Base-by-base conservation (phyloP, 2,113 vertebrate species). In the Ailurus styani region DNA sequence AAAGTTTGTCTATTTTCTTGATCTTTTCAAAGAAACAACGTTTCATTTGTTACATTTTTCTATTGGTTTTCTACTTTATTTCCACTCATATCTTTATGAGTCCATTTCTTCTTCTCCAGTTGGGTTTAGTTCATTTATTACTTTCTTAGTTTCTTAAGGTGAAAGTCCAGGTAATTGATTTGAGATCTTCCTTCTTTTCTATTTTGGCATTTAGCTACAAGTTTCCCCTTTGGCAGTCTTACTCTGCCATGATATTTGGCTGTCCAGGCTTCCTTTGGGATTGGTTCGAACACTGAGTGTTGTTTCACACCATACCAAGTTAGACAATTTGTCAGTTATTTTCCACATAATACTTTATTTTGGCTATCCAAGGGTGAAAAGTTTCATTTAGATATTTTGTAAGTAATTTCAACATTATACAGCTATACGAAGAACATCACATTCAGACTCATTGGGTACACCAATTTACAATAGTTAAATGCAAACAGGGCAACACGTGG, bases 331-430 rank as follows among this genome's bases (percentile, higher is more conserved):
- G n/a, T 75, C n/a, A 23, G n/a, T 57, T 62, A 40, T 12, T 93
- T 87, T 4, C 8, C 72, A 88, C 70, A 96, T 97, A 95, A 93
- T 94, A 92, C 62, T 95, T 95, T 97, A 85, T 98, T 98, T 98
- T 96, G 96, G 64, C 96, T 98, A 96, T 98, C 98, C 98, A 98
- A 93, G 29, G 55, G 91, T 95, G 97, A 66, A 98, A 98, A 93
- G 50, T 89, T 85, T 87, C 45, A 96, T 91, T 84, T 82, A 97
- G 96, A 97, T 60, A 85, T 55, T 77, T 97, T 96, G 91, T 96
- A 70, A 83, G 86, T 62, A 87, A 88, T 85, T 92, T 57, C 93
- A 93, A 97, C 85, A 95, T 90, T 14, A 94, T 97, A 97, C 91
- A 98, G 70, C 54, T 98, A 98, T 95, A 98, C 70, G 97, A 73